These are phyloP conservation scores for Orthonevra nobilis DNA, from an alignment of 2,888 invertebrate species.

Conservation along the genomic window DNA sequence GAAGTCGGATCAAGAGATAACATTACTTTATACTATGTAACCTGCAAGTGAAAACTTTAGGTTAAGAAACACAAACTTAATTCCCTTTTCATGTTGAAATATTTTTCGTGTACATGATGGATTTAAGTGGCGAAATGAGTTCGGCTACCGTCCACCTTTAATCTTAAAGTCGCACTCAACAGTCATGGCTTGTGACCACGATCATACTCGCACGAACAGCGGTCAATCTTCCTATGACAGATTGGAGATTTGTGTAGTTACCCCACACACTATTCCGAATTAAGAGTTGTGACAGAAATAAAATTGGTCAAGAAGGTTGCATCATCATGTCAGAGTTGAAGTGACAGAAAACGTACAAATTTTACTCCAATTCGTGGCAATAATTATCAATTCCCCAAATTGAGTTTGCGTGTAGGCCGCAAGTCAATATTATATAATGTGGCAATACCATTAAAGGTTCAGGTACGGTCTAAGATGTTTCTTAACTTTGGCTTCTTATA, in stretches of 20 bases:
- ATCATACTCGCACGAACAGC: constrained; percentile 28
- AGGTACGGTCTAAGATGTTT: too few species aligned
- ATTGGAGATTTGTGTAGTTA: constrained; percentile 20
- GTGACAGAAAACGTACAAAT: constrained; percentile 25
- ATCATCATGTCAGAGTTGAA: constrained; percentile 42
- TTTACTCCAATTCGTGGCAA: constrained; percentile 1
- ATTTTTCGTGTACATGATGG: constrained; percentile 2
- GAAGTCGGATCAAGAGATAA: constrained; percentile 2
- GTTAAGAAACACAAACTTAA: constrained; percentile 5
- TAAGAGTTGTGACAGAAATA: constrained; percentile 25
- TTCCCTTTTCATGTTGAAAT: constrained; percentile 18
- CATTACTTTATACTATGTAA: background rate
- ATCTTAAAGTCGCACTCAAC: constrained; percentile 26
- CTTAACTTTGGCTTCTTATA: too few species aligned
- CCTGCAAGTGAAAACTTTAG: background rate
- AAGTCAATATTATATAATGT: background rate
- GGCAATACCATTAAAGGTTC: too few species aligned
- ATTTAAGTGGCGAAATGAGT: constrained; percentile 20
- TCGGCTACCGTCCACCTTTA: constrained; percentile 26
- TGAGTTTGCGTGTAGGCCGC: constrained; percentile 26
- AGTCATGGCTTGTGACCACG: constrained; percentile 20
- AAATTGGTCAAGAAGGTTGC: constrained; percentile 54
- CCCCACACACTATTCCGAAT: constrained; percentile 16
- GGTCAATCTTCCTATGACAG: constrained; percentile 43
- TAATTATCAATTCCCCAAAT: constrained; percentile 13